Percentiles rank a stretch among this genome's conserved stretches.
Evolutionary conservation across 2,888 invertebrate genomes (phyloP).

Genomic region (Encarsia formosa): DNA sequence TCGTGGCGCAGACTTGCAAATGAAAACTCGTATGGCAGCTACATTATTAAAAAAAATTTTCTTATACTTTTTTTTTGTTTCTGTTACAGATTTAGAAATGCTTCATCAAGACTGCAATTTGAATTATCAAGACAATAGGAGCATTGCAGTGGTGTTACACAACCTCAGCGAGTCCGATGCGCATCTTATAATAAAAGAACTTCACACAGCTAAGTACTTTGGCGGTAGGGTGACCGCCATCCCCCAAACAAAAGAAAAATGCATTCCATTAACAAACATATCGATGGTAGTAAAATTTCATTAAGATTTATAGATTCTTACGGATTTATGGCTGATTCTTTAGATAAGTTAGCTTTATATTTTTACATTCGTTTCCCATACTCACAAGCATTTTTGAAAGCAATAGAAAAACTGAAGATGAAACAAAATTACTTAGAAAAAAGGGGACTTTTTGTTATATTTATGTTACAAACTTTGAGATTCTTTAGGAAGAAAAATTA

Average conservation of each 20-base stretch:
- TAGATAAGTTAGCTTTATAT: constrained; percentile 16
- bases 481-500: background rate
- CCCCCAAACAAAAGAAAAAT: constrained; percentile 40
- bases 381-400: background rate
- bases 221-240: constrained; percentile 32
- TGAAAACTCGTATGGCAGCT: too few relatives aligned
- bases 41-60: background rate
- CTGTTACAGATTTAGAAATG: constrained; percentile 5
- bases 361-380: background rate
- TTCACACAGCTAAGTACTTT: constrained; percentile 18
- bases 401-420: background rate
- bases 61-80: background rate
- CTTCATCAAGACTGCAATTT: constrained; percentile 35
- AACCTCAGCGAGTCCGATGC: constrained; percentile 32
- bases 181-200: constrained; percentile 34
- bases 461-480: background rate
- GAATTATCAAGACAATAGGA: constrained; percentile 33
- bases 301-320: constrained; percentile 23
- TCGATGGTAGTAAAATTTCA: constrained; percentile 7
- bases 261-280: constrained; percentile 28
- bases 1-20: too few relatives aligned
- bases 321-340: constrained; percentile 16
- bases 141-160: constrained; percentile 40
- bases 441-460: background rate
- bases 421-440: background rate